phyloP scores from a whole-genome alignment of 1,140 invertebrate genomes.

The Drosophila albomicans region DNA sequence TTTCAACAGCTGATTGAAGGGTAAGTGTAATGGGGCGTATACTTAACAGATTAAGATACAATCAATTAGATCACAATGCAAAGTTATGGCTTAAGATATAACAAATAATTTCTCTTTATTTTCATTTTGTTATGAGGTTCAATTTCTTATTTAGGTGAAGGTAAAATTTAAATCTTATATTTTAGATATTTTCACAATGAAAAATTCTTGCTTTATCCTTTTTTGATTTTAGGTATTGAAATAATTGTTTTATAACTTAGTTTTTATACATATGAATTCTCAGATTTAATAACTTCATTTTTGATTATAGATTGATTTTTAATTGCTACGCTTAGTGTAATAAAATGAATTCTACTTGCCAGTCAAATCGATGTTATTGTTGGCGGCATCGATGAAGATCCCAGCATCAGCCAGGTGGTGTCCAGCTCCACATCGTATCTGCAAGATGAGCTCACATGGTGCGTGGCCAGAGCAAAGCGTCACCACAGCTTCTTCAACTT shows the following conservation, averaged over 20 bases:
- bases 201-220: too few species aligned
- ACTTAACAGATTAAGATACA: background rate
- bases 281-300: too few species aligned
- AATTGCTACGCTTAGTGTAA: background rate
- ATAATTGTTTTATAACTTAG: too few species aligned
- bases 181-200: too few species aligned
- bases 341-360: background rate
- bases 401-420: slow-evolving; percentile 75
- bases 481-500: slow-evolving; percentile 75
- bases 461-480: slow-evolving; percentile 69
- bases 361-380: slow-evolving; percentile 79
- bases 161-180: too few species aligned
- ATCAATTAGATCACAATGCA: too few species aligned
- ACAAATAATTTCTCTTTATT: too few species aligned
- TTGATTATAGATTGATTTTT: background rate
- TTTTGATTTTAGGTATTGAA: too few species aligned
- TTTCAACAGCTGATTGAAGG: slow-evolving; percentile 80
- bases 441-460: slow-evolving; percentile 83
- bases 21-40: slow-evolving; percentile 39
- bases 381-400: slow-evolving; percentile 80
- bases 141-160: too few species aligned
- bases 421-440: slow-evolving; percentile 76
- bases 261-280: too few species aligned
- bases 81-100: too few species aligned
- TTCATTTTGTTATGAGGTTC: too few species aligned